Conservation (phyloP, 2,888 invertebrate species). For the Patella ulyssiponensis region DNA sequence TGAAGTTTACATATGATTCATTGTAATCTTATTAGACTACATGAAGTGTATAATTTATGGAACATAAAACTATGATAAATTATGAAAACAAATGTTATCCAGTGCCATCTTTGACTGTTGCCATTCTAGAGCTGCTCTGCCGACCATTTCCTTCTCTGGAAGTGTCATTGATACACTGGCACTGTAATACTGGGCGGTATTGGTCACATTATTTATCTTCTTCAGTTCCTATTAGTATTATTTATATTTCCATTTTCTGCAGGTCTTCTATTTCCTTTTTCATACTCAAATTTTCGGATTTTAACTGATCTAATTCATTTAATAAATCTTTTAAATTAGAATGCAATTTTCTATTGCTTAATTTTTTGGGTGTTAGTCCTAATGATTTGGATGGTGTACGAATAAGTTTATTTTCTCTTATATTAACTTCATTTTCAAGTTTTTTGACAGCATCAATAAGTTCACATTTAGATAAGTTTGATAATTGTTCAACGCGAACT, state of each 20-base stretch:
- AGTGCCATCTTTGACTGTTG: no score
- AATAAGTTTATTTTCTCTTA: constrained; percentile 15
- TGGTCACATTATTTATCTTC: not conserved
- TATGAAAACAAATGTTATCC: no score
- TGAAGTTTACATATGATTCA: no score
- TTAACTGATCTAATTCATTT: constrained; percentile 27
- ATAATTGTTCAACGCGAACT: constrained; percentile 33
- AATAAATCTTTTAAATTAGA: not conserved
- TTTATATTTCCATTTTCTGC: not conserved
- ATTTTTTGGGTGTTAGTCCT: not conserved
- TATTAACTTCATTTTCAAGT: constrained; percentile 32
- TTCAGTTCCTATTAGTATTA: no score
- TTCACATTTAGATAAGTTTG: constrained; percentile 34
- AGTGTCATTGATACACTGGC: no score
- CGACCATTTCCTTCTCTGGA: no score
- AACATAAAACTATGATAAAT: no score
- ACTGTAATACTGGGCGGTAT: no score
- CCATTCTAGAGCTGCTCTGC: no score
- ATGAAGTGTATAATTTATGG: no score
- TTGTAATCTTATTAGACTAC: no score
- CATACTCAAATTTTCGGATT: constrained; percentile 37
- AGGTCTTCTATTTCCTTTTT: constrained; percentile 38
- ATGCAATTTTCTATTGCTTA: not conserved
- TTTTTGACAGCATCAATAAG: constrained; percentile 29
- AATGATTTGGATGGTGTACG: not conserved